Evolutionary conservation across 2,113 vertebrate genomes (phyloP).

Genomic region (Sebastes fasciatus): DNA sequence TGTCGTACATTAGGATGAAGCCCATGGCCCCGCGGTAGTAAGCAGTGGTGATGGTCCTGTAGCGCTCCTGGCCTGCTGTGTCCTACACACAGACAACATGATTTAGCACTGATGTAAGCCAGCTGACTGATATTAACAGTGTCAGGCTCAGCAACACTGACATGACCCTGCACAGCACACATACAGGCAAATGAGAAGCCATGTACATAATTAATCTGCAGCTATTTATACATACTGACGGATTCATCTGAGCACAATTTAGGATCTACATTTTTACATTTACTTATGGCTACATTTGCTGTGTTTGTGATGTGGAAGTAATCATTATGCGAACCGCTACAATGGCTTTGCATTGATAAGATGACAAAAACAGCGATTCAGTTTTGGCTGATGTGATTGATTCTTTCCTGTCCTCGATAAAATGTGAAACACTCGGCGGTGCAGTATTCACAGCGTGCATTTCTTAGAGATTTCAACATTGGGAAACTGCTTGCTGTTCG

Average conservation of each 20-base stretch:
- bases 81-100: slow-evolving; percentile 69
- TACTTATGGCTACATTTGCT: slow-evolving; percentile 20
- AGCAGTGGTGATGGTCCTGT: slow-evolving; percentile 83
- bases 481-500: slow-evolving; percentile 12
- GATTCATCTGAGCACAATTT: background rate
- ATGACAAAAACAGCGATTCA: slow-evolving; percentile 50
- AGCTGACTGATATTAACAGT: slow-evolving; percentile 19
- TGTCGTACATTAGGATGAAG: slow-evolving; percentile 85
- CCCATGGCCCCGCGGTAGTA: slow-evolving; percentile 84
- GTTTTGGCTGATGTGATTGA: slow-evolving; percentile 55
- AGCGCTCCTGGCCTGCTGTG: slow-evolving; percentile 82
- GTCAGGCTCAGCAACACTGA: slow-evolving; percentile 8
- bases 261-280: background rate
- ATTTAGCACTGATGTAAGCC: slow-evolving; percentile 13
- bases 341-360: slow-evolving; percentile 57
- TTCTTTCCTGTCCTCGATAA: slow-evolving; percentile 35
- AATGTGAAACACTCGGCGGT: slow-evolving; percentile 26
- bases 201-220: background rate
- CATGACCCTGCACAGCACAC: background rate
- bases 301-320: slow-evolving; percentile 32
- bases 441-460: slow-evolving; percentile 27
- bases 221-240: background rate
- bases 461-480: background rate
- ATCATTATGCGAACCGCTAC: slow-evolving; percentile 60
- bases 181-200: slow-evolving; percentile 5